Evolutionary conservation across 2,113 vertebrate genomes (phyloP), one percentile per base, ranked within the genome.

Genomic region (Archilochus colubris): DNA sequence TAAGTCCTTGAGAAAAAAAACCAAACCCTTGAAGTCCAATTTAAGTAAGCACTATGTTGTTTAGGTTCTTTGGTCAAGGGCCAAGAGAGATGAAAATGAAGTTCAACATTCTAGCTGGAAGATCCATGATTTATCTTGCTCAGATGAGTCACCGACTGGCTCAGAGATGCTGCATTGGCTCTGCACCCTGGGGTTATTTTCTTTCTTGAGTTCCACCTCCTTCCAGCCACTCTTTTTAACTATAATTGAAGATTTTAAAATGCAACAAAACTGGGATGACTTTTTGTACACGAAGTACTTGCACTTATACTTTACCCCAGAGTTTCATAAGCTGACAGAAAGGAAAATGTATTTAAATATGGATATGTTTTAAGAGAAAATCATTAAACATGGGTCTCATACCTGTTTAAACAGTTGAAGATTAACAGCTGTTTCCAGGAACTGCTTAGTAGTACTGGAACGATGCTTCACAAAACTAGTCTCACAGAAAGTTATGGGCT

Each of bases 381-480:
- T 57, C 5, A 79, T 44, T 82, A 74, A 75, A 76, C 17, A 12
- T 13, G 25, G n/a, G 54, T 76, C 38, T 82, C 94, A 76, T 98
- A 99, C 99, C 99, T 99, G 99, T 97, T 99, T 99, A 95, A 99
- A 99, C 77, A 99, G 99, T 53, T 99, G 99, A 94, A 99, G 98
- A 95, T 99, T 99, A 94, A 99, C 98, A 58, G 99, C 99, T 57
- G 98, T 99, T 96, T 99, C 98, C 88, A 99, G 97, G 97, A 99
- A 99, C 83, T 98, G 98, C 88, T 98, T 99, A 97, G 98, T 99
- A 77, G 98, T 96, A 95, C 98, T 99, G 12, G 99, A 99, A 83
- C 99, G 99, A 95, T 99, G 99, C 76, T 98, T 98, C 83, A 98
- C 97, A 73, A 99, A 99, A 96, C 99, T 99, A 59, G 98, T 98